phyloP scores from a whole-genome alignment of 2,888 invertebrate genomes.

The Drosophila longiperda region DNA sequence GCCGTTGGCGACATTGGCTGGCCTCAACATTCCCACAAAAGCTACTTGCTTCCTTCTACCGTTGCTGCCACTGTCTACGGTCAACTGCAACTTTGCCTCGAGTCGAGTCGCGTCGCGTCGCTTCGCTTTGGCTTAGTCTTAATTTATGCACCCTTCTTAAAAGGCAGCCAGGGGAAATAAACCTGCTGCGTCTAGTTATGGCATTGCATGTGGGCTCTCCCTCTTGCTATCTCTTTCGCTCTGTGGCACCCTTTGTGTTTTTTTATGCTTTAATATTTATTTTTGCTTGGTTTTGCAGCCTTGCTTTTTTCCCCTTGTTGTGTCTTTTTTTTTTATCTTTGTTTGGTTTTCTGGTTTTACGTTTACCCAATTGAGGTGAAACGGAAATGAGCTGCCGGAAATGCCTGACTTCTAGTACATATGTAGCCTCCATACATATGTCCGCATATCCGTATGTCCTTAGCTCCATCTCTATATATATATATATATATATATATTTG shows the following conservation, averaged over 20 bases:
- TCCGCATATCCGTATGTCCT: constrained; percentile 9
- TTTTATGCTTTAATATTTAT: constrained; percentile 51
- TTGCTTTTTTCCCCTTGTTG: constrained; percentile 37
- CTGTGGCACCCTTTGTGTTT: constrained; percentile 14
- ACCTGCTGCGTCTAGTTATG: constrained; percentile 66
- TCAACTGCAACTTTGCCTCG: constrained; percentile 67
- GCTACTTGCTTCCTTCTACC: constrained; percentile 21
- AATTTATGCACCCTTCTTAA: constrained; percentile 81
- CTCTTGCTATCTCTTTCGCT: constrained; percentile 30
- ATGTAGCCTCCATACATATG: constrained; percentile 43
- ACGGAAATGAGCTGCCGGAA: constrained; percentile 82
- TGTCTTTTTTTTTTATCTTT: constrained; percentile 23
- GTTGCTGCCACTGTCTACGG: constrained; percentile 56
- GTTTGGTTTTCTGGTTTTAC: constrained; percentile 51
- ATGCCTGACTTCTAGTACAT: constrained; percentile 71
- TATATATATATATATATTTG: constrained; percentile 7
- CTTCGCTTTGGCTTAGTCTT: constrained; percentile 55
- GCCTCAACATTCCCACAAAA: constrained; percentile 54
- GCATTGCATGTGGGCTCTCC: constrained; percentile 59
- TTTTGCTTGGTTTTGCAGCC: constrained; percentile 56
- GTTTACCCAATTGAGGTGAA: constrained; percentile 77
- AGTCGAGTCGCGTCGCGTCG: constrained; percentile 43
- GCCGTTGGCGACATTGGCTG: constrained; percentile 36
- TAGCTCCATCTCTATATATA: neutral
- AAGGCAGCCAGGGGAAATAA: constrained; percentile 29